These are phyloP conservation scores for Charina bottae DNA, from an alignment of 2,113 vertebrate genomes.

Conservation along the genomic window DNA sequence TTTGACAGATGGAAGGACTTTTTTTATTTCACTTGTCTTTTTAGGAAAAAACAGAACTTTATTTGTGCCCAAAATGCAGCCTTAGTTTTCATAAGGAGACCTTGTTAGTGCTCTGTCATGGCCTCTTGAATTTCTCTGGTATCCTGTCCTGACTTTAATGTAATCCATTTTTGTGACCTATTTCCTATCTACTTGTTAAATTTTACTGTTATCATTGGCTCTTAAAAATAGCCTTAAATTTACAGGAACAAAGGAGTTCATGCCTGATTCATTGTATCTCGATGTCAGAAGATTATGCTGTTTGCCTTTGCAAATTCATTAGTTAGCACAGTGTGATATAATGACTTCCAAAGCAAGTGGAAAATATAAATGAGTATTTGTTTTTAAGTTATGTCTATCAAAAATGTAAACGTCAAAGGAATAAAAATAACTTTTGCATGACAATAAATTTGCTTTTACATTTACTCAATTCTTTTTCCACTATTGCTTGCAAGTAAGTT, in stretches of 20 bases:
- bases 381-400: background rate
- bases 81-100: background rate
- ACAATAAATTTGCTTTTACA: background rate
- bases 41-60: background rate
- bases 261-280: background rate
- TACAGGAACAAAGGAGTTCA: conserved; percentile 4
- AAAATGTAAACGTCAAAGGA: background rate
- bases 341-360: background rate
- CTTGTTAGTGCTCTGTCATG: background rate
- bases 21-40: background rate
- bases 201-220: background rate
- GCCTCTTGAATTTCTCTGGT: background rate
- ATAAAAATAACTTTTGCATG: background rate
- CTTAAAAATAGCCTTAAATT: conserved; percentile 6
- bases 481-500: background rate
- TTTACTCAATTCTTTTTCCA: background rate
- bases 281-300: background rate
- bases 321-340: background rate
- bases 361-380: background rate
- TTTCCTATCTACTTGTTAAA: background rate
- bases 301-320: background rate
- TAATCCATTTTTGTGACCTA: background rate
- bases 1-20: background rate
- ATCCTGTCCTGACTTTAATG: background rate
- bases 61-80: background rate